Base-by-base conservation (phyloP, 2,888 invertebrate genomes). In the Hanleya hanleyi region DNA sequence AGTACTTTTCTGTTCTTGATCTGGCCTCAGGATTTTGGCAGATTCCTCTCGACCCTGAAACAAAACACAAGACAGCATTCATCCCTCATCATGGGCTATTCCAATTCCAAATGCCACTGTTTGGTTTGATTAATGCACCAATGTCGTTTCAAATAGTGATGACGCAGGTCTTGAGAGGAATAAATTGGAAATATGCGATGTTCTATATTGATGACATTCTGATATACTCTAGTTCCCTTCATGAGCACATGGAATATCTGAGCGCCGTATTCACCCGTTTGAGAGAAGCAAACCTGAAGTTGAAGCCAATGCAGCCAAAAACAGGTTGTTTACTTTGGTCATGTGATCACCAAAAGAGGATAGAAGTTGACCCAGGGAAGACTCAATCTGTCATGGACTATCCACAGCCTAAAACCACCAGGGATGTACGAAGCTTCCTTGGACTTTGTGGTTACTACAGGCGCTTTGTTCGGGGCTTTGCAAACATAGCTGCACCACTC, bases 391-490 rank as follows among this genome's bases (percentile, higher is more conserved):
- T 57, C 4, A 2, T 12, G 12, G n/a, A 5, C 3, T 68, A 33
- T 37, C 50, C 50, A 32, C 1, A 1, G 18, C 32, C 57, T 3
- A 3, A 4, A 5, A 35, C 7, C 35, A 2, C 3, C 1, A 49
- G 18, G 9, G 32, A 33, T 15, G 65, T 65, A 26, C 29, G 65
- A 9, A 32, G 65, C 18, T 65, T 22, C 33, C 12, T 65, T 9
- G 65, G 65, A 26, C 18, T 65, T 12, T 32, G 32, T 12, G 86
- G 87, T 77, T 89, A 85, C 79, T 89, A 88, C 73, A 79, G 81
- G 95, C 35, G 61, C 22, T 73, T 65, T 36, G 33, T 73, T 32
- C 50, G 12, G 38, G 26, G 37, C 37, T 73, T 51, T 41, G 47
- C 72, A 2, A 35, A 74, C 12, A 74, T 74, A 33, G 50, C 67